Base-by-base conservation (phyloP, 1,140 invertebrate species). In the Eriocheir sinensis region DNA sequence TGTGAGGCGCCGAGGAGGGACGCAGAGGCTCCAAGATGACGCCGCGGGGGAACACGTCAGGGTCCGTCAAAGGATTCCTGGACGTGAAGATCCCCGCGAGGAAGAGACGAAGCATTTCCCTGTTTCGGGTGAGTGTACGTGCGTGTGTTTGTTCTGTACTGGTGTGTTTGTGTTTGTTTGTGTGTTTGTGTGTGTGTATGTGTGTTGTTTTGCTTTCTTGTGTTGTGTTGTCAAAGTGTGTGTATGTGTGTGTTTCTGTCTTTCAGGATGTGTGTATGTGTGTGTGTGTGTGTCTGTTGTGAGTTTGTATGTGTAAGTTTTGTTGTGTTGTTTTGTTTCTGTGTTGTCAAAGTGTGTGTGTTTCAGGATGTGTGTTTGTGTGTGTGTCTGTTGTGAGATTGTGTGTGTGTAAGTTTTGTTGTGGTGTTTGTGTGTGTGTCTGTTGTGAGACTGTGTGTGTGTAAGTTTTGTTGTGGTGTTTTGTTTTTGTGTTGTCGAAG, bases 31-130 rank as follows among this genome's bases (percentile, higher is more conserved):
- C 85, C 36, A 32, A 81, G 79, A 94, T 90, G 89, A 48, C 93
- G 79, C 79, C 93, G 3, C n/a, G 86, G 93, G 93, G 93, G 17
- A 53, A 48, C 34, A 36, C 83, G 8, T 72, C 92, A 12, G 93
- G 93, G 0, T 94, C 93, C 44, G 89, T 94, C 60, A 94, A 94
- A 89, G 93, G 93, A n/a, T 94, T 89, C 72, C 89, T 94, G 72
- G 93, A 94, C 38, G 93, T 94, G n/a, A 94, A 94, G 32, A 94
- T 94, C 36, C 93, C 93, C 3, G 93, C 93, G 3, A 94, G 89
- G 93, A 91, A 91, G 89, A 86, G 93, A 81, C 91, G 88, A 27
- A 94, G 89, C 89, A 94, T 94, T 34, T 94, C 93, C 0, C 80
- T 94, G 27, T 94, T 94, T 53, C 72, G 93, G 93, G 93, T 91